These are phyloP conservation scores for Channa striata DNA, from an alignment of 2,797 vertebrate genomes.

Conservation along the genomic window DNA sequence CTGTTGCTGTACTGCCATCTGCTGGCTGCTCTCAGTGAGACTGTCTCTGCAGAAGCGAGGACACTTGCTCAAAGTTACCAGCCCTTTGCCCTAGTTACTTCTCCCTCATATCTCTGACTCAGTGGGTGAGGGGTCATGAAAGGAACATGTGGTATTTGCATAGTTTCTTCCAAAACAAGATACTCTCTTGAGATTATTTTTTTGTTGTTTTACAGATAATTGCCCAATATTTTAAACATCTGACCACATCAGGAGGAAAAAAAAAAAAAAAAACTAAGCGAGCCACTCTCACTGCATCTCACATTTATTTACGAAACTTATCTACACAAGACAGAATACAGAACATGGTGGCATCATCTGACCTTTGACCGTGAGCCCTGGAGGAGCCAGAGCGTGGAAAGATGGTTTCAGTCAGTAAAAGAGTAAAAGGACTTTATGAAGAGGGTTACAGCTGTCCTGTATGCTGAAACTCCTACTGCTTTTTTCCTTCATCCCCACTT, in stretches of 20 bases:
- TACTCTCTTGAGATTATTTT: conserved; percentile 18
- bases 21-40: conserved; percentile 46
- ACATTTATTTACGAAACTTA: conserved; percentile 70
- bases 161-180: conserved; percentile 29
- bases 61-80: conserved; percentile 1
- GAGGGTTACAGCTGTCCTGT: conserved; percentile 28
- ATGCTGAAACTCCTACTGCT: conserved; percentile 4
- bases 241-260: not conserved
- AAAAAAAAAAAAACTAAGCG: not conserved
- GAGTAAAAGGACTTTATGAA: conserved; percentile 49
- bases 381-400: conserved; percentile 3
- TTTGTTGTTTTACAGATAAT: conserved; percentile 15
- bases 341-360: conserved; percentile 9
- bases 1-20: conserved; percentile 69
- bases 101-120: conserved; percentile 39
- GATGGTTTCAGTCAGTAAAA: conserved; percentile 17
- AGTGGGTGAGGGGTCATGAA: conserved; percentile 49
- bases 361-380: conserved; percentile 17
- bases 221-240: conserved; percentile 34
- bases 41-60: not conserved
- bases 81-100: conserved; percentile 68
- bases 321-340: conserved; percentile 25
- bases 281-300: conserved; percentile 17
- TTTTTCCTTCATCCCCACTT: not conserved
- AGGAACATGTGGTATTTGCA: conserved; percentile 49